phyloP scores from a whole-genome alignment of 1,140 invertebrate genomes.

The Micrasema minimum region DNA sequence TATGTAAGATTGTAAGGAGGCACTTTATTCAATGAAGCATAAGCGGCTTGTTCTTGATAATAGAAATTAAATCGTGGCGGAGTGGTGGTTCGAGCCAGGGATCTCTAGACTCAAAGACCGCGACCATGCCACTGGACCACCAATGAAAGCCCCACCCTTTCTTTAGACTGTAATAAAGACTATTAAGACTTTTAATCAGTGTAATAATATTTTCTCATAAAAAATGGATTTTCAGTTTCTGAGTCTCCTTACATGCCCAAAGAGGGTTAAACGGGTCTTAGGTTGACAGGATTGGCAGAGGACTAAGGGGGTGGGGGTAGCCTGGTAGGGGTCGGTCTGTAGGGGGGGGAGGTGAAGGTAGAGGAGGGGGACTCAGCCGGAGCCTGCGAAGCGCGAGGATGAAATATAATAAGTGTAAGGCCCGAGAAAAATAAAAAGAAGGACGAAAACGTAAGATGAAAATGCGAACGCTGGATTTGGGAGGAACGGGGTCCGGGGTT shows the following conservation, averaged over 20 bases:
- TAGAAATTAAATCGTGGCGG: too few relatives aligned
- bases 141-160: too few relatives aligned
- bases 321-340: too few relatives aligned
- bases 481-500: constrained; percentile 26
- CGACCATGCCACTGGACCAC: too few relatives aligned
- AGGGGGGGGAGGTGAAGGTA: not conserved
- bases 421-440: constrained; percentile 43
- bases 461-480: constrained; percentile 42
- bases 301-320: constrained; percentile 1
- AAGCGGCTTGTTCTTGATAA: too few relatives aligned
- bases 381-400: constrained; percentile 43
- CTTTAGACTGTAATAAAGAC: too few relatives aligned
- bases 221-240: not conserved
- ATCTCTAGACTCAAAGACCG: too few relatives aligned
- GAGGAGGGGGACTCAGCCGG: not conserved
- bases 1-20: too few relatives aligned
- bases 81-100: too few relatives aligned
- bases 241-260: not conserved
- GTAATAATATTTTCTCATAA: too few relatives aligned
- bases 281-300: constrained; percentile 26
- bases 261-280: constrained; percentile 23
- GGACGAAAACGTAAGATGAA: constrained; percentile 42
- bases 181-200: too few relatives aligned
- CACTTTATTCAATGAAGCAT: too few relatives aligned
- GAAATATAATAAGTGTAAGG: constrained; percentile 52